These are phyloP conservation scores for Cettia cetti DNA, from an alignment of 2,113 vertebrate species.

Conservation along the genomic window DNA sequence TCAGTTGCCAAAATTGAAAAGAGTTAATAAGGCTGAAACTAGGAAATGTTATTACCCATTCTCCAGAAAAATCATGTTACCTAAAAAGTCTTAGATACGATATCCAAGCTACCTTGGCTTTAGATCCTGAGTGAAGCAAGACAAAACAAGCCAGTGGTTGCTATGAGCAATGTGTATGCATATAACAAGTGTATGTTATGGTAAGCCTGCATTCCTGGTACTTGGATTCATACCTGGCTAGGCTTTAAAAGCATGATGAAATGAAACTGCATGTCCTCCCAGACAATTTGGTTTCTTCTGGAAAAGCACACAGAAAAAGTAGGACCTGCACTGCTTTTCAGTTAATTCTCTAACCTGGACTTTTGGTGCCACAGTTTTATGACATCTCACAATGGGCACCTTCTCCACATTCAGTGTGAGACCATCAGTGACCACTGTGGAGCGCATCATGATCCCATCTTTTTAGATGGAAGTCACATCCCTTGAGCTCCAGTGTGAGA, in stretches of 20 bases:
- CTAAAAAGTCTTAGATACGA: background rate
- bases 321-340: background rate
- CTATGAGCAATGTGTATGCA: background rate
- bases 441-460: background rate
- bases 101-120: background rate
- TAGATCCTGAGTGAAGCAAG: background rate
- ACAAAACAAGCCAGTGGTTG: constrained; percentile 2
- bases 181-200: background rate
- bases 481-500: background rate
- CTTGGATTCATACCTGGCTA: constrained; percentile 17
- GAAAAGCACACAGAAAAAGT: background rate
- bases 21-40: background rate
- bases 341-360: background rate
- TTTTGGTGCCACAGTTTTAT: background rate
- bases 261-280: background rate
- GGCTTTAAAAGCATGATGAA: background rate
- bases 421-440: background rate
- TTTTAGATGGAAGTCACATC: background rate
- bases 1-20: background rate
- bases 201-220: background rate
- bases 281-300: background rate
- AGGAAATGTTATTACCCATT: background rate
- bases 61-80: background rate
- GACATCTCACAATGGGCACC: background rate
- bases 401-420: background rate